Evolutionary conservation across 2,113 vertebrate genomes (phyloP).

Genomic region (Xenopus tropicalis): UCB_Xtro_10.0 CM004449.2:83654001-83654500

Average conservation of each 20-base stretch:
- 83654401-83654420: slow-evolving; percentile 4
- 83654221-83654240: slow-evolving; percentile 33
- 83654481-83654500: slow-evolving; percentile 20
- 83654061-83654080: too few species aligned
- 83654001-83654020: too few species aligned
- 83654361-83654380: slow-evolving; percentile 28
- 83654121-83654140: slow-evolving; percentile 24
- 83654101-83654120: slow-evolving; percentile 6
- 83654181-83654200: slow-evolving; percentile 41
- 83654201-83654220: slow-evolving; percentile 24
- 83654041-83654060: too few species aligned
- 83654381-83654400: slow-evolving; percentile 12
- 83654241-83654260: slow-evolving; percentile 18
- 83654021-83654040: too few species aligned
- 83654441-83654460: slow-evolving; percentile 10
- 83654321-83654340: slow-evolving; percentile 34
- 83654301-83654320: slow-evolving; percentile 39
- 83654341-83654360: slow-evolving; percentile 39
- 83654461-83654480: background rate
- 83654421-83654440: background rate
- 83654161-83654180: slow-evolving; percentile 30
- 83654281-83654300: slow-evolving; percentile 35
- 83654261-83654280: slow-evolving; percentile 22
- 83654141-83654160: slow-evolving; percentile 38
- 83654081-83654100: background rate